Evolutionary conservation across 1,140 invertebrate genomes (phyloP).

Genomic region (Papilio polyxenes): DNA sequence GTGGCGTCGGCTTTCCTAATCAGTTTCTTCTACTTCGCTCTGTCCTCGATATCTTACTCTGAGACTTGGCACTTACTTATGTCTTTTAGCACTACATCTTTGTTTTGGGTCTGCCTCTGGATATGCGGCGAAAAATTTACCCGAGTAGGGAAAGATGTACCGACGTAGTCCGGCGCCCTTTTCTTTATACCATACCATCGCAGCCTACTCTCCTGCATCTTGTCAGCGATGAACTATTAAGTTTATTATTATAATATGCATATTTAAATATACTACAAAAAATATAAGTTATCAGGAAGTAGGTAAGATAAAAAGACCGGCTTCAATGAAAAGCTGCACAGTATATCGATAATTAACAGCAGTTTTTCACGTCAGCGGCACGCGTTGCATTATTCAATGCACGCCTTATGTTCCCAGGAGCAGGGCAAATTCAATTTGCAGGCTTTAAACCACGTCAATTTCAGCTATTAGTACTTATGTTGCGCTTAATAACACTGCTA

Average conservation of each 20-base stretch:
- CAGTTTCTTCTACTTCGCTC: too few species aligned
- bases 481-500: background rate
- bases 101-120: too few species aligned
- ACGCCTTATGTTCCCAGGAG: slow-evolving; percentile 15
- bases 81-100: too few species aligned
- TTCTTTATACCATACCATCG: too few species aligned
- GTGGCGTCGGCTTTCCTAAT: too few species aligned
- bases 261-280: background rate
- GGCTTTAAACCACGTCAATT: background rate
- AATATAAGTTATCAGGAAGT: background rate
- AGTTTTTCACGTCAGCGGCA: slow-evolving; percentile 11
- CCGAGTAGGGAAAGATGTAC: too few species aligned
- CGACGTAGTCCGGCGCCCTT: too few species aligned
- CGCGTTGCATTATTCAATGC: slow-evolving; percentile 18
- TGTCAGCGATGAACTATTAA: too few species aligned
- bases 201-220: too few species aligned
- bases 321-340: background rate
- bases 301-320: background rate
- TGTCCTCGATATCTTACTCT: too few species aligned
- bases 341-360: slow-evolving; percentile 2
- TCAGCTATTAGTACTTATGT: background rate
- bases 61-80: too few species aligned
- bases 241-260: background rate
- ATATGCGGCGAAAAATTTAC: too few species aligned
- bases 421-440: slow-evolving; percentile 9